Evolutionary conservation across 1,140 invertebrate species (phyloP).

Genomic region (Lasioglossum baleicum): DNA sequence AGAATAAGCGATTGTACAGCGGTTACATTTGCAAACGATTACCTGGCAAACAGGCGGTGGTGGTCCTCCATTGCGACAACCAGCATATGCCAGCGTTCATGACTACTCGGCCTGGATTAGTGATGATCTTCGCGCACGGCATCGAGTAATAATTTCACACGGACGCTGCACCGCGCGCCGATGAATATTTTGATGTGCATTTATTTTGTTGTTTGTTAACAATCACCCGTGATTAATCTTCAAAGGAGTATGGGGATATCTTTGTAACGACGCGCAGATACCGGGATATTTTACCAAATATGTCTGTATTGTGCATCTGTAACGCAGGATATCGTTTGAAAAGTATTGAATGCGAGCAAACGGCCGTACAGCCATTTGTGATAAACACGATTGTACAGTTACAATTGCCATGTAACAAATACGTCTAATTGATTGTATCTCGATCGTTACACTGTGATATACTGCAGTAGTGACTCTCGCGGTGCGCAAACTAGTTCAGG

Average conservation of each 20-base stretch:
- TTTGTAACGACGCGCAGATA: constrained; percentile 31
- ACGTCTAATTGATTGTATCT: constrained; percentile 56
- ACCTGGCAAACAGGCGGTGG: constrained; percentile 96
- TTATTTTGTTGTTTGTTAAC: constrained; percentile 35
- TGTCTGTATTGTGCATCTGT: constrained; percentile 8
- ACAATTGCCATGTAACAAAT: constrained; percentile 51
- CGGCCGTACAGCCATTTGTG: constrained; percentile 50
- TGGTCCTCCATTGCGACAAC: constrained; percentile 97
- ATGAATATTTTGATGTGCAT: constrained; percentile 25
- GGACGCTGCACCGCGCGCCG: neutral
- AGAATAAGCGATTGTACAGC: constrained; percentile 94
- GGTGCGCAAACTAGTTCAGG: neutral
- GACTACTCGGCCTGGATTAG: constrained; percentile 97
- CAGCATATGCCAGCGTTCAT: constrained; percentile 96
- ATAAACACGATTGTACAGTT: constrained; percentile 61
- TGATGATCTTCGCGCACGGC: constrained; percentile 99
- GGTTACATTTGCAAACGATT: constrained; percentile 96
- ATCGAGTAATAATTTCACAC: constrained; percentile 85
- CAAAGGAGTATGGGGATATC: constrained; percentile 26
- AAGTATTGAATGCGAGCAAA: constrained; percentile 33
- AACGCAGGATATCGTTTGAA: constrained; percentile 28
- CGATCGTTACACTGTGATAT: constrained; percentile 64
- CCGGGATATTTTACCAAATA: constrained; percentile 26
- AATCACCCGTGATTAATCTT: constrained; percentile 27
- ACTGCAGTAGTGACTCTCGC: constrained; percentile 25